Evolutionary conservation across 2,797 vertebrate genomes (phyloP), one percentile per base, ranked within the genome.

Genomic region (Threskiornis aethiopicus): DNA sequence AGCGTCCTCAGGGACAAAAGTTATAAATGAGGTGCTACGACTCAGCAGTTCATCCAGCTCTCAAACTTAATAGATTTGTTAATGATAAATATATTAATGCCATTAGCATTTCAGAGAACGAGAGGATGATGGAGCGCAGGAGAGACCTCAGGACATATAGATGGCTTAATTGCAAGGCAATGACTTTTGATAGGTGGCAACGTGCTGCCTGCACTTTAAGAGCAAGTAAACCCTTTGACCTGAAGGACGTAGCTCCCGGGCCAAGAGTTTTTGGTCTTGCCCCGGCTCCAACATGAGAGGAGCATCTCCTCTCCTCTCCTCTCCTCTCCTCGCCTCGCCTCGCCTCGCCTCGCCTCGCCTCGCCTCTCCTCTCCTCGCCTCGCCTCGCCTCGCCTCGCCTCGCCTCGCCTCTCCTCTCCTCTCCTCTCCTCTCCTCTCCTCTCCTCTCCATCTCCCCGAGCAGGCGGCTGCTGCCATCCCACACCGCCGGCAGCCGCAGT

Each of bases 81-180:
- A 79, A 78, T 87, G 90, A 94, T 94, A 93, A 94, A 87, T 87
- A 87, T 26, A 65, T 84, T 89, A 92, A 95, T 77, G 75, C 33
- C 67, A 82, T 90, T 80, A 87, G 66, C 84, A 51, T 92, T 95
- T 82, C 49, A n/a, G 88, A 62, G 78, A 69, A 82, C 4, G 55
- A 62, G 65, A 42, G 47, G 86, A 46, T 81, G 91, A 82, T 26
- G 54, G 89, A 91, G 85, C 6, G 2, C 58, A 35, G 76, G 69
- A 84, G 90, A 55, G 66, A 69, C 77, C 77, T 87, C 62, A 17
- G 86, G 77, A 55, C 67, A 51, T 13, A 1, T 2, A 41, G 65
- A 37, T 12, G 58, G 28, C 62, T 94, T 79, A 41, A 67, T 75
- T n/a, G 46, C 77, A n/a, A 25, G 19, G 86, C 47, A 16, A 19